Base-by-base conservation (phyloP, 2,888 invertebrate species). In the Biston stratarius region DNA sequence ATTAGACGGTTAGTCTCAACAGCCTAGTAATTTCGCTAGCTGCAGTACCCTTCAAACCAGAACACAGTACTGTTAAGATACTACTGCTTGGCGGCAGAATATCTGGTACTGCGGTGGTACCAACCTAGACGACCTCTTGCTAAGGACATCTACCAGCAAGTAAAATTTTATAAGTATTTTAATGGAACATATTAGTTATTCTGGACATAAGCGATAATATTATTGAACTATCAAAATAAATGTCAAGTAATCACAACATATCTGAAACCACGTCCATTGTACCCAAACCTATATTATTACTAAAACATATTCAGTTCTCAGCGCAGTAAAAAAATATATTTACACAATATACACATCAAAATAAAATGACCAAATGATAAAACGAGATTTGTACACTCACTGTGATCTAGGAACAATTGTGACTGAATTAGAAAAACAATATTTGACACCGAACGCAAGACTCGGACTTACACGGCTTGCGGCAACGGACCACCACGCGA, bases 261-360 rank as follows among this genome's bases (percentile, higher is more conserved):
- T 57, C 48, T 7, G n/a, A 24, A 45, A 61, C 36, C 57, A 58
- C 15, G 14, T 67, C 42, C 42, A 36, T 47, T 53, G 38, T 33
- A 58, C 36, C 52, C 51, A 53, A 61, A 67, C 49, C 24, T 61
- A 44, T 38, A 10, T 64, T 52, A 51, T 49, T 38, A 33, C n/a
- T n/a, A 58, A 53, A 24, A 64, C 38, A 64, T 55, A 60, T 47
- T 52, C 42, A 44, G 45, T 63, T 63, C 44, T 52, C 51, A 36
- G 64, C 63, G 24, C 53, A 69, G 36, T 68, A 68, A 80, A 83
- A 80, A 83, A 80, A 83, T n/a, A 79, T 85, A 87, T 86, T 83
- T 88, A 88, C 86, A 86, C 70, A 82, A 82, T 85, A 83, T 83
- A 83, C 68, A 77, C 62, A 71, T 66, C 63, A 49, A 44, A 69